Conservation (phyloP, 2,797 vertebrate genomes). For the Melanotaenia nigrans region DNA sequence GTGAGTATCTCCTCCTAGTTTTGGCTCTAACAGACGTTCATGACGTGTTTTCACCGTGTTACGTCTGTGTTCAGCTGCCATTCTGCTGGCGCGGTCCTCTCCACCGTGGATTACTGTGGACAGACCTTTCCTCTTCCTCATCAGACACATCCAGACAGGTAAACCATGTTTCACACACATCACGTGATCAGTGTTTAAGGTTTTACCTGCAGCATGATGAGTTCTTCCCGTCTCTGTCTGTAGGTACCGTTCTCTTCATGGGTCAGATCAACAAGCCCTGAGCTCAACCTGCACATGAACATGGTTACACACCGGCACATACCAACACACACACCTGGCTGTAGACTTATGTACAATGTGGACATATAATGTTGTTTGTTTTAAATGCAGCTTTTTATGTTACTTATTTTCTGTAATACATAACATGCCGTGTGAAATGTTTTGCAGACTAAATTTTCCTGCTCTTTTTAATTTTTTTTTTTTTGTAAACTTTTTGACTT, state of each 20-base stretch:
- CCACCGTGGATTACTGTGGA: conserved; percentile 93
- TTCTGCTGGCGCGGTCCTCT: conserved; percentile 92
- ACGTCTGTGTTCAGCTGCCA: conserved; percentile 83
- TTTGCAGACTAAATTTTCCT: conserved; percentile 62
- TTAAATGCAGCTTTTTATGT: conserved; percentile 72
- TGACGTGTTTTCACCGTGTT: background rate
- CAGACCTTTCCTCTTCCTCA: conserved; percentile 93
- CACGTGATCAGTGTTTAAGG: no score
- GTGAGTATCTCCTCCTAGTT: conserved; percentile 77
- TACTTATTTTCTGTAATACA: conserved; percentile 54
- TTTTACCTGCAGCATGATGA: background rate
- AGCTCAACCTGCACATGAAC: conserved; percentile 47
- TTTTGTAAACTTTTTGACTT: conserved; percentile 58
- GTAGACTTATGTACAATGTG: conserved; percentile 66
- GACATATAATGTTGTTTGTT: conserved; percentile 58
- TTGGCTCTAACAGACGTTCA: no score
- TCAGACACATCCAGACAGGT: conserved; percentile 95
- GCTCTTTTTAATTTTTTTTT: conserved; percentile 48
- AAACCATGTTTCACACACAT: conserved; percentile 17
- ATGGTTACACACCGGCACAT: conserved; percentile 29
- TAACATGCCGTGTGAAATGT: conserved; percentile 54
- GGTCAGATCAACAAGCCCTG: conserved; percentile 95
- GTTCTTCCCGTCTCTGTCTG: conserved; percentile 19
- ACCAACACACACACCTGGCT: conserved; percentile 34
- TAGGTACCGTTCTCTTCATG: conserved; percentile 95